Evolutionary conservation across 2,113 vertebrate genomes (phyloP), one percentile per base, ranked within the genome.

Genomic region (Hippocampus zosterae): DNA sequence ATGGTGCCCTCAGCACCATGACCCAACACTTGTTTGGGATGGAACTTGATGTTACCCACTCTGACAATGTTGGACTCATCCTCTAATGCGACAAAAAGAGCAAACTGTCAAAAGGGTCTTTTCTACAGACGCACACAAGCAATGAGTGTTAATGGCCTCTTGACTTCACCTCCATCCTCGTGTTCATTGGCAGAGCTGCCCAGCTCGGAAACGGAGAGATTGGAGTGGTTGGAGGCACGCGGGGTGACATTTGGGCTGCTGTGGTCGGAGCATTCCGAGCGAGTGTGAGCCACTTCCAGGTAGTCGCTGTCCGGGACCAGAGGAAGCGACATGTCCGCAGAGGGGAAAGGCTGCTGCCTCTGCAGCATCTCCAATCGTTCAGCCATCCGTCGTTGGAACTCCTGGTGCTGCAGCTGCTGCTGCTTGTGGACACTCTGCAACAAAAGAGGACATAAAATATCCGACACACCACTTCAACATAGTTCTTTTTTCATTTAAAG

Each of bases 1-100:
- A 99, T 98, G 10, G 97, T 99, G 55, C 97, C 97, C 86, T 99
- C 97, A 7, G 97, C 97, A 15, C 97, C 97, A 0, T 98, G 97
- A 59, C 97, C 97, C 72, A 99, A 18, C 1, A 99, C 95, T 2
- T 94, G 93, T 78, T 91, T 95, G 2, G 97, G 95, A 73, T 91
- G 92, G 87, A 98, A 98, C 0, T 91, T 95, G 81, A 99, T 96
- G 83, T 99, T 99, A 50, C 96, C 97, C 72, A 99, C 94, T 56
- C 93, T 80, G 74, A 95, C 94, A 55, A 91, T 71, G 79, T 33
- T 90, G 56, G 83, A 86, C 41, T 95, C 94, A 3, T 94, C 94
- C 69, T 95, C 96, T 97, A 75, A 13, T 65, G 40, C 46, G n/a
- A 27, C 63, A 11, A 48, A 21, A 72, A 10, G 52, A 0, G 42